Conservation (phyloP, 23 tunicate genomes). For the Aplidium turbinatum region DNA sequence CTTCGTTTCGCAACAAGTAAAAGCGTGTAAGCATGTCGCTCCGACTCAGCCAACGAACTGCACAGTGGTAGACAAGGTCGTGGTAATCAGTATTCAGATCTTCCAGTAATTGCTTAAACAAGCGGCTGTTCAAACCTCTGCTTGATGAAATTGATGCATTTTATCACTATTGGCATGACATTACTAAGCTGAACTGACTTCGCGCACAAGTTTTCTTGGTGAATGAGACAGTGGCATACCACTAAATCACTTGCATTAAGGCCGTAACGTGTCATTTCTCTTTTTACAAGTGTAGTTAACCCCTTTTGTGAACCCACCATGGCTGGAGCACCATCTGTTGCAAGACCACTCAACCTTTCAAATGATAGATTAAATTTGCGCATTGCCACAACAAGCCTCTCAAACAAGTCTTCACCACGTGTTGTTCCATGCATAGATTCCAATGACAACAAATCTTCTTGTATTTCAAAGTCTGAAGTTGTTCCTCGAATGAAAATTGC, state of each 20-base stretch:
- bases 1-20: constrained; percentile 44
- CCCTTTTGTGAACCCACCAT: constrained; percentile 74
- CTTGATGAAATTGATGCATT: constrained; percentile 66
- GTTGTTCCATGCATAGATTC: constrained; percentile 58
- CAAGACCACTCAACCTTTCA: constrained; percentile 52
- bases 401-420: constrained; percentile 54
- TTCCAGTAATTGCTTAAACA: constrained; percentile 59
- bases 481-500: constrained; percentile 57
- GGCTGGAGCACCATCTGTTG: constrained; percentile 76
- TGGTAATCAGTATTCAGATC: constrained; percentile 55
- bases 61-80: constrained; percentile 53
- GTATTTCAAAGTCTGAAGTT: constrained; percentile 49
- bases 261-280: constrained; percentile 63
- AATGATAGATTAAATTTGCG: constrained; percentile 57
- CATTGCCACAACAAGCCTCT: constrained; percentile 53
- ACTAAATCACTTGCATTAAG: constrained; percentile 49
- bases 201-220: constrained; percentile 58
- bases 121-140: constrained; percentile 68
- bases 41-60: constrained; percentile 68
- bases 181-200: constrained; percentile 63
- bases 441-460: constrained; percentile 56
- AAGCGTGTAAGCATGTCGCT: constrained; percentile 50
- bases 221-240: constrained; percentile 49
- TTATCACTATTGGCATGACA: constrained; percentile 52
- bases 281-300: constrained; percentile 47